Evolutionary conservation across 2,888 invertebrate species (phyloP).

Genomic region (Hirtodrosophila cameraria): DNA sequence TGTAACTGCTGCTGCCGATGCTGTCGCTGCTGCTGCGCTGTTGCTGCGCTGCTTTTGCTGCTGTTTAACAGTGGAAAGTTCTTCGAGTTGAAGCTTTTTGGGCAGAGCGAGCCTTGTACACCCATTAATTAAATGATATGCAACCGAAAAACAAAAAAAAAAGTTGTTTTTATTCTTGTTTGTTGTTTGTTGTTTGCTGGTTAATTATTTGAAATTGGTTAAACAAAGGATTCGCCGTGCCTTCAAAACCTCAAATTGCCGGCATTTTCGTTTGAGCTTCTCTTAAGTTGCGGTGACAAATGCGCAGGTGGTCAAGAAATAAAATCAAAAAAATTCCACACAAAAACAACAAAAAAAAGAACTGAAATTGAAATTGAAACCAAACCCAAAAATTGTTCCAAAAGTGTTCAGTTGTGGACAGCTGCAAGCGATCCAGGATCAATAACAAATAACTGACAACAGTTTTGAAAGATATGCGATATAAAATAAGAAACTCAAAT

Average conservation of each 20-base stretch:
- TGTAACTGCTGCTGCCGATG: background rate
- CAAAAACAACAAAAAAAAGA: background rate
- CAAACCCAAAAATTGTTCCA: constrained; percentile 4
- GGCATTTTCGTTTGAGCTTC: background rate
- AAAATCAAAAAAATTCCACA: background rate
- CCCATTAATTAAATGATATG: constrained; percentile 18
- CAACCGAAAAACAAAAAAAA: constrained; percentile 34
- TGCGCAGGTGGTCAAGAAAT: constrained; percentile 25
- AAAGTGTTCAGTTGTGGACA: constrained; percentile 13
- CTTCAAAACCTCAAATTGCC: background rate
- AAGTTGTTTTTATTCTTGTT: constrained; percentile 10
- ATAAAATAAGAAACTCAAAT: constrained; percentile 4
- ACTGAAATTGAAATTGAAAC: background rate
- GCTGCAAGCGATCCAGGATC: constrained; percentile 41
- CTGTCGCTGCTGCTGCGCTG: constrained; percentile 1
- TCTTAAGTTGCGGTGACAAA: constrained; percentile 20
- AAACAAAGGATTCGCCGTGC: constrained; percentile 44
- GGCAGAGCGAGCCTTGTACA: background rate
- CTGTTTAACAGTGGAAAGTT: background rate
- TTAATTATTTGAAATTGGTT: background rate
- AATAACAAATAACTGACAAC: constrained; percentile 21
- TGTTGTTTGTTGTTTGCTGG: background rate
- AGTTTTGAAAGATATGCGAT: constrained; percentile 3
- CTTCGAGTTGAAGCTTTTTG: background rate
- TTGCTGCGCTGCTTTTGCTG: constrained; percentile 4